A percentile compares a stretch with the other conserved stretches of the same genome.
phyloP scores from a whole-genome alignment of 2,888 invertebrate genomes.

The Aplocera efformata region DNA sequence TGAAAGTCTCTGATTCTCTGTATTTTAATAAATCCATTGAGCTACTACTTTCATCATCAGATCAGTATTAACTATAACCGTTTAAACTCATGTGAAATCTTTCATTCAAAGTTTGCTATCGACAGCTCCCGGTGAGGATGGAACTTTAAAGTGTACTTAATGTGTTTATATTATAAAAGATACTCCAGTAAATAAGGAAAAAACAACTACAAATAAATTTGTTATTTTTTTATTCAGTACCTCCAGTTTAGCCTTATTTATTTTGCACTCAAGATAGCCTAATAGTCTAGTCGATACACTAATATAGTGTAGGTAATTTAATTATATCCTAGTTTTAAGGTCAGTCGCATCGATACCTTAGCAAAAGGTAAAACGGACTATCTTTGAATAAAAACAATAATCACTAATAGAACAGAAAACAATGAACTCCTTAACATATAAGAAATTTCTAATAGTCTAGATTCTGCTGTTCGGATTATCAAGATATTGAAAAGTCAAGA shows the following conservation, averaged over 20 bases:
- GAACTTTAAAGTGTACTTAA: no score
- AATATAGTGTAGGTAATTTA: slow-evolving; percentile 73
- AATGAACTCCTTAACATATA: neutral
- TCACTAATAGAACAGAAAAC: no score
- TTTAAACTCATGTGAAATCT: no score
- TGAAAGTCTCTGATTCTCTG: no score
- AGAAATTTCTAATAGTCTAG: neutral
- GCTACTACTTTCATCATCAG: no score
- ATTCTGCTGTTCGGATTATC: slow-evolving; percentile 12
- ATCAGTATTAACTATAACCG: no score
- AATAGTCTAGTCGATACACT: slow-evolving; percentile 67
- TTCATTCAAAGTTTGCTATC: no score
- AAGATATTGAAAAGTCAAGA: slow-evolving; percentile 1
- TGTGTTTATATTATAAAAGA: no score
- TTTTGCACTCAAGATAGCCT: slow-evolving; percentile 49
- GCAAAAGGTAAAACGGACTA: slow-evolving; percentile 22
- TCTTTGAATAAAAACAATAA: no score
- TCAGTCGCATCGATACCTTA: slow-evolving; percentile 25
- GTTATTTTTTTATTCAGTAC: slow-evolving; percentile 48
- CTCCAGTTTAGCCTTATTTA: slow-evolving; percentile 55
- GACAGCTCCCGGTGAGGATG: no score
- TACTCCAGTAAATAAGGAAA: slow-evolving; percentile 3
- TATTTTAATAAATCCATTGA: no score
- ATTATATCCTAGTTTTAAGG: slow-evolving; percentile 45
- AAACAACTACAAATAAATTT: slow-evolving; percentile 16